These are phyloP conservation scores for Eupeodes luniger DNA, from an alignment of 2,888 invertebrate genomes.

Conservation along the genomic window DNA sequence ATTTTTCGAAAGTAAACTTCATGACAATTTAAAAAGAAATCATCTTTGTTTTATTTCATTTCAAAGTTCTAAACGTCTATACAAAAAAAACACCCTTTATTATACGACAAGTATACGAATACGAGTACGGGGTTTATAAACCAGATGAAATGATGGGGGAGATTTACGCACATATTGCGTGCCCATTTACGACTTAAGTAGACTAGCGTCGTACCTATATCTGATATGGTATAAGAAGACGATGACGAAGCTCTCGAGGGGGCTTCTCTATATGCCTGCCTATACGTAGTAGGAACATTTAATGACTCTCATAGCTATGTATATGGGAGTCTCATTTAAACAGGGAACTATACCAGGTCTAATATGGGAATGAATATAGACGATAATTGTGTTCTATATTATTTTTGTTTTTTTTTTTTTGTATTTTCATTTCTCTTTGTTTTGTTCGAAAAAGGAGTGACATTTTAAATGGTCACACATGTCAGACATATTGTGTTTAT, in stretches of 20 bases:
- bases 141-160: conserved; percentile 15
- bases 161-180: conserved; percentile 55
- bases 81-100: too few species aligned
- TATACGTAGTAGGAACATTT: not conserved
- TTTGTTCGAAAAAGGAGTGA: conserved; percentile 18
- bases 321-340: conserved; percentile 16
- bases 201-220: conserved; percentile 2
- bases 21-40: too few species aligned
- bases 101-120: not conserved
- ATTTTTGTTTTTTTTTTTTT: not conserved
- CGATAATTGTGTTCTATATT: conserved; percentile 50
- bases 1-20: too few species aligned
- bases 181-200: conserved; percentile 42
- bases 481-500: conserved; percentile 36
- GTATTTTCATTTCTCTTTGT: not conserved
- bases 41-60: too few species aligned
- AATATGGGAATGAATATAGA: not conserved
- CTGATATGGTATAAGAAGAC: not conserved
- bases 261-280: not conserved
- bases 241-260: conserved; percentile 4
- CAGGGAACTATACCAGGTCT: conserved; percentile 24
- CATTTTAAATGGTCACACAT: conserved; percentile 57
- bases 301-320: conserved; percentile 11
- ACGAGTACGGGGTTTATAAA: not conserved
- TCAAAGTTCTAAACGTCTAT: too few species aligned